Evolutionary conservation across 2,888 invertebrate genomes (phyloP).

Genomic region (Dorcus parallelipipedus): DNA sequence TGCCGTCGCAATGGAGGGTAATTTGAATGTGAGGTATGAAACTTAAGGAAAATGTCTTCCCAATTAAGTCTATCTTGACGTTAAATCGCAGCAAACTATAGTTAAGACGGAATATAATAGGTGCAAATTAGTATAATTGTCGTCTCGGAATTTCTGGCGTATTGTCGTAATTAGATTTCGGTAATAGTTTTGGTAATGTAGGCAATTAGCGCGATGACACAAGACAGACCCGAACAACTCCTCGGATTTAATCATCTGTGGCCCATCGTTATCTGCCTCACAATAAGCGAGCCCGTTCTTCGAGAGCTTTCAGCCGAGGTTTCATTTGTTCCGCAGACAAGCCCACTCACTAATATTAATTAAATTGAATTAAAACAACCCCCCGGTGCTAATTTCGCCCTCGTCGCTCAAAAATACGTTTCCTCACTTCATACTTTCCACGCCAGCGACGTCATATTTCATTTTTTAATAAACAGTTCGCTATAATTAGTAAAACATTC

Average conservation of each 20-base stretch:
- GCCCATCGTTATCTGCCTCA: conserved; percentile 6
- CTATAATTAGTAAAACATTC: too few species aligned
- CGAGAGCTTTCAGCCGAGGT: neutral
- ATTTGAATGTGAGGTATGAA: conserved; percentile 1
- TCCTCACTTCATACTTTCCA: neutral
- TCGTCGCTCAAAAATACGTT: neutral
- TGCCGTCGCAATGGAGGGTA: neutral
- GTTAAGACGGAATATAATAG: conserved; percentile 44
- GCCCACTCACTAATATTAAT: neutral
- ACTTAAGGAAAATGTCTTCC: conserved; percentile 31
- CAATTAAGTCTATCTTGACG: conserved; percentile 43
- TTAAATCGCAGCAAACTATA: conserved; percentile 38
- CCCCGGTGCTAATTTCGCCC: neutral
- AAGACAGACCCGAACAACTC: conserved; percentile 40
- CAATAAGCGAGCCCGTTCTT: neutral
- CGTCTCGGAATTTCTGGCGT: conserved; percentile 47
- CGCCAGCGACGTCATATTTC: neutral
- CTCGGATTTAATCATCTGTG: conserved; percentile 38
- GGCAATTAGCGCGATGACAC: conserved; percentile 45
- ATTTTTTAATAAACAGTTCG: neutral
- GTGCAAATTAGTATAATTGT: conserved; percentile 49
- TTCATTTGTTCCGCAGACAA: conserved; percentile 1
- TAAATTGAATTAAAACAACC: conserved; percentile 1
- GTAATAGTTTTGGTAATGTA: conserved; percentile 47
- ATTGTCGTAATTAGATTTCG: conserved; percentile 48